Conservation (phyloP, 2,113 vertebrate species). For the Xyrauchen texanus region DNA sequence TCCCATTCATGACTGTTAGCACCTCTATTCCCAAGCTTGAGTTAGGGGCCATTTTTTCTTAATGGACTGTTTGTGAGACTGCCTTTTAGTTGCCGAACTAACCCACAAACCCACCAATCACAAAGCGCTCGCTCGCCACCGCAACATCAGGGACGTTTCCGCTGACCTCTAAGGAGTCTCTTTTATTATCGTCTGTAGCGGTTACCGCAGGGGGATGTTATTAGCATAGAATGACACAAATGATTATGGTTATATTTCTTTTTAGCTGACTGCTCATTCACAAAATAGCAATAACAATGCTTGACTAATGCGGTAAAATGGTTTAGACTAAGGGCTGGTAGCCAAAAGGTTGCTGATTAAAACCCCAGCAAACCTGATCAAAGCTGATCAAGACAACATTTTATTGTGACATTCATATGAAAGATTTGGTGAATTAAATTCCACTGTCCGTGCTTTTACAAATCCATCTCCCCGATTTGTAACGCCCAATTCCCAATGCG, state of each 20-base stretch:
- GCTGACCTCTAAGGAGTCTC: constrained; percentile 6
- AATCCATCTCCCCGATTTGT: too few relatives aligned
- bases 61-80: constrained; percentile 55
- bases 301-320: too few relatives aligned
- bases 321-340: background rate
- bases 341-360: background rate
- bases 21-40: constrained; percentile 47
- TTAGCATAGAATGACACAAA: background rate
- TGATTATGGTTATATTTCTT: too few relatives aligned
- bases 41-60: constrained; percentile 53
- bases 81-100: constrained; percentile 46
- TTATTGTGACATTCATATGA: too few relatives aligned
- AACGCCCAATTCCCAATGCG: too few relatives aligned
- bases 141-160: background rate
- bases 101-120: constrained; percentile 47
- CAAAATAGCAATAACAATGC: too few relatives aligned
- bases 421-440: too few relatives aligned
- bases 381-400: too few relatives aligned
- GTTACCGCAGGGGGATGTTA: background rate
- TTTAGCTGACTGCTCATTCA: too few relatives aligned
- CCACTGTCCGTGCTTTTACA: too few relatives aligned
- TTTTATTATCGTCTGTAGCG: background rate
- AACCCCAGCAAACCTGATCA: background rate
- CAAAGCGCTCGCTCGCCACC: constrained; percentile 1
- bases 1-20: constrained; percentile 45